phyloP scores from a whole-genome alignment of 2,888 invertebrate genomes.

The Therioaphis trifolii region DNA sequence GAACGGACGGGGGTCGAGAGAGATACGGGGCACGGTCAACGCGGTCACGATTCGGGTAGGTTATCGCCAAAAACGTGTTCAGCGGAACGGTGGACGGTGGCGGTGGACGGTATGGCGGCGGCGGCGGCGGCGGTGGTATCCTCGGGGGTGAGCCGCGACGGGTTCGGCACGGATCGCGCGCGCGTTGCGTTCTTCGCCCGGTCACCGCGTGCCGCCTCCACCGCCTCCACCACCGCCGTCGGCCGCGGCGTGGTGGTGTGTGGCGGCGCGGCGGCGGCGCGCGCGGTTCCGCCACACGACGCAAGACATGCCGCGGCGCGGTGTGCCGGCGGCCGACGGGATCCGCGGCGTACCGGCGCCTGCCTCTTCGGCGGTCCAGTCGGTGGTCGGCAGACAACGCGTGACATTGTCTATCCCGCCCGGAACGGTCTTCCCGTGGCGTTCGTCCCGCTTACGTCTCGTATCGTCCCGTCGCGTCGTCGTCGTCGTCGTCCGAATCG shows the following conservation, averaged over 20 bases:
- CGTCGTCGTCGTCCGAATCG: neutral
- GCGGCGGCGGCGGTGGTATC: neutral
- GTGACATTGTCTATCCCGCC: constrained; percentile 43
- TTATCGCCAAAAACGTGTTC: neutral
- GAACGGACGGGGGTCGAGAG: too few species aligned
- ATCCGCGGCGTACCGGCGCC: constrained; percentile 38
- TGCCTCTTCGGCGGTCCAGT: constrained; percentile 28
- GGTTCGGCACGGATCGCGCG: too few species aligned
- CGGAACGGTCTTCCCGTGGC: neutral
- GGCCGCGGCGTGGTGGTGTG: too few species aligned
- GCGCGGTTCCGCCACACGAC: too few species aligned
- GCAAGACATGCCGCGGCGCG: too few species aligned
- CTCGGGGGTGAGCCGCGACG: too few species aligned
- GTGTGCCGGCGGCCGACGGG: constrained; percentile 16
- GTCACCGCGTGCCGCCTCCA: too few species aligned
- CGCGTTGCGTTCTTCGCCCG: too few species aligned
- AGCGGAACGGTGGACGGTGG: neutral
- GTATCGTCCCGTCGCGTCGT: too few species aligned
- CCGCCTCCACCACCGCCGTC: too few species aligned
- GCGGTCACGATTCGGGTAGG: constrained; percentile 35
- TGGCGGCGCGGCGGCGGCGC: too few species aligned
- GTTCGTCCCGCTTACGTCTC: too few species aligned
- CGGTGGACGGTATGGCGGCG: neutral
- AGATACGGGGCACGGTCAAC: constrained; percentile 14
- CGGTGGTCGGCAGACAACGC: constrained; percentile 57